Evolutionary conservation across 2,113 vertebrate species (phyloP).

Genomic region (Pelusios castaneus): DNA sequence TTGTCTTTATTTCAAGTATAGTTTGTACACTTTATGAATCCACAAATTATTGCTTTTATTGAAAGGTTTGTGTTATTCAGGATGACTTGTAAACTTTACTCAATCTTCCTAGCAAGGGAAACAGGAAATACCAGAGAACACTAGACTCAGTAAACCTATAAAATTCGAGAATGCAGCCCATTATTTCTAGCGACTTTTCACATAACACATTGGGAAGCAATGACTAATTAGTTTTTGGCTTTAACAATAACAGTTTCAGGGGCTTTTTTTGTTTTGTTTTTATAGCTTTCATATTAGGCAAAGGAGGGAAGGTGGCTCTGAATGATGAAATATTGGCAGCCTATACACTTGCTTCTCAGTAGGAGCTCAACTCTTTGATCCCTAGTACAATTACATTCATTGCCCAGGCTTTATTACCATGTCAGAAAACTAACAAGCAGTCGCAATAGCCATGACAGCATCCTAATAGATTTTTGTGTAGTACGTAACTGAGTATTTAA

Average conservation of each 20-base stretch:
- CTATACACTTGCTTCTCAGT: slow-evolving; percentile 78
- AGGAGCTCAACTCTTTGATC: slow-evolving; percentile 81
- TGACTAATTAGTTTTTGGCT: slow-evolving; percentile 95
- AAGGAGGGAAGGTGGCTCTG: slow-evolving; percentile 78
- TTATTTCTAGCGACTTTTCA: slow-evolving; percentile 91
- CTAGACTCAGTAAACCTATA: slow-evolving; percentile 95
- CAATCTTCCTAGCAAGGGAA: slow-evolving; percentile 87
- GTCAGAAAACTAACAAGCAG: slow-evolving; percentile 73
- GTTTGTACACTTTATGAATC: slow-evolving; percentile 78
- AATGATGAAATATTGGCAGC: slow-evolving; percentile 85
- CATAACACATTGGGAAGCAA: slow-evolving; percentile 94
- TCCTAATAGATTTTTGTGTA: slow-evolving; percentile 67
- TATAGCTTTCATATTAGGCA: slow-evolving; percentile 88
- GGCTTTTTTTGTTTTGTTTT: slow-evolving; percentile 85
- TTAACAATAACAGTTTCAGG: slow-evolving; percentile 89
- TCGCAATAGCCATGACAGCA: slow-evolving; percentile 57
- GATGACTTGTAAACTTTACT: slow-evolving; percentile 92
- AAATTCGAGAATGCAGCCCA: slow-evolving; percentile 90
- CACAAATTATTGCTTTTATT: slow-evolving; percentile 83
- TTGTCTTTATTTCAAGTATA: slow-evolving; percentile 67
- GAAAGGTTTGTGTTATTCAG: slow-evolving; percentile 89
- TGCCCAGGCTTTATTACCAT: slow-evolving; percentile 72
- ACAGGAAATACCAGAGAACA: slow-evolving; percentile 96
- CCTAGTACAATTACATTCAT: slow-evolving; percentile 75
- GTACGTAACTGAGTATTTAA: slow-evolving; percentile 72